A percentile compares a stretch with the other conserved stretches of the same genome.
phyloP scores from a whole-genome alignment of 1,140 invertebrate species.

The Chrysomallon squamiferum region DNA sequence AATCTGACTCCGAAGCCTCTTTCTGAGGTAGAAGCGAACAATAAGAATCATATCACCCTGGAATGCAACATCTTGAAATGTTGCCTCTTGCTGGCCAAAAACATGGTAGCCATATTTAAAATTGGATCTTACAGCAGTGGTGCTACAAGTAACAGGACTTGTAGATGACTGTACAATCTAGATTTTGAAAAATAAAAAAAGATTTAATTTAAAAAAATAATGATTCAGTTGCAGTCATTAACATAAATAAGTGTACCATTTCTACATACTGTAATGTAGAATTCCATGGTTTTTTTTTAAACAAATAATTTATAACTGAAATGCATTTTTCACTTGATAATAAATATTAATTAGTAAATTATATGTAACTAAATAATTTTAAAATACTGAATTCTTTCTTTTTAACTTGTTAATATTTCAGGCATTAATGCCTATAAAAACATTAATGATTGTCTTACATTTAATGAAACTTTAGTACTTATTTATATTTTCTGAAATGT shows the following conservation, averaged over 20 bases:
- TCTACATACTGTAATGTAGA: no score
- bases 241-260: not conserved
- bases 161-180: constrained; percentile 58
- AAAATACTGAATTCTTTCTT: no score
- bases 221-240: not conserved
- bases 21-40: constrained; percentile 48
- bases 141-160: constrained; percentile 58
- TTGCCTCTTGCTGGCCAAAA: constrained; percentile 60
- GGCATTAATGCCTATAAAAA: no score
- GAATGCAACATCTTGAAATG: constrained; percentile 52
- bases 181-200: not conserved
- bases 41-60: constrained; percentile 58
- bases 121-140: constrained; percentile 55
- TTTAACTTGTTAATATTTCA: no score
- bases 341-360: no score
- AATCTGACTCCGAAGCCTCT: constrained; percentile 20
- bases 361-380: no score
- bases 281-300: not conserved
- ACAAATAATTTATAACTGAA: no score
- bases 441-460: no score
- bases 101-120: constrained; percentile 60
- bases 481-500: no score
- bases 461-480: no score
- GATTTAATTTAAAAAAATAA: not conserved
- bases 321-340: no score